phyloP scores from a whole-genome alignment of 1,140 invertebrate genomes.

The Brevipalpus yothersi region DNA sequence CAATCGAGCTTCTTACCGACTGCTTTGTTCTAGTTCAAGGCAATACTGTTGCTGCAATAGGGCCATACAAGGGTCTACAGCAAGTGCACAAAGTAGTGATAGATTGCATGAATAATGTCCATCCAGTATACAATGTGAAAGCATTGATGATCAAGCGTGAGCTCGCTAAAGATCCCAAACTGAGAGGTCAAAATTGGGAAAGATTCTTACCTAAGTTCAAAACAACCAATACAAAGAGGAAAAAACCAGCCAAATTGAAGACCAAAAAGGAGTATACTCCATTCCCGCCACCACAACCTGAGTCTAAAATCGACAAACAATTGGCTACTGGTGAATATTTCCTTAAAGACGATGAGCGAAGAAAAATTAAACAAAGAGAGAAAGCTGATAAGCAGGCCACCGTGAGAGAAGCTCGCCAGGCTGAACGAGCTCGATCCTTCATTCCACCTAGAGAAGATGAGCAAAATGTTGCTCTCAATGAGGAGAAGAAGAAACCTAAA shows the following conservation, averaged over 20 bases:
- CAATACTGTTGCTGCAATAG: conserved; percentile 85
- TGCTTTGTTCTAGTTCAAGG: conserved; percentile 95
- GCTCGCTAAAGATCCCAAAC: conserved; percentile 62
- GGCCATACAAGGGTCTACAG: conserved; percentile 76
- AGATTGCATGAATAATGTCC: conserved; percentile 89
- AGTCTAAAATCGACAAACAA: conserved; percentile 49
- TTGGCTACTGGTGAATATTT: conserved; percentile 92
- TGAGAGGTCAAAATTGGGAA: conserved; percentile 90
- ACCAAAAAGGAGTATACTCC: conserved; percentile 71
- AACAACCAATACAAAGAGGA: conserved; percentile 63
- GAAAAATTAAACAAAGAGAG: not conserved
- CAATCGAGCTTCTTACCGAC: conserved; percentile 87
- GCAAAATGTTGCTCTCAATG: not conserved
- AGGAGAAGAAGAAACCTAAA: not conserved
- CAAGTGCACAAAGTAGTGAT: conserved; percentile 76
- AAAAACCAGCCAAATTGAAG: conserved; percentile 52
- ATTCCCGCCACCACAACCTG: conserved; percentile 48
- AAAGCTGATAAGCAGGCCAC: not conserved
- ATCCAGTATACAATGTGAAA: conserved; percentile 99
- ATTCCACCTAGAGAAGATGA: not conserved
- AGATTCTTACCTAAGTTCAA: conserved; percentile 88
- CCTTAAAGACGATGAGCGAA: conserved; percentile 54
- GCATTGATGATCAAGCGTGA: conserved; percentile 92
- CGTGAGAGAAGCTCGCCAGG: not conserved
- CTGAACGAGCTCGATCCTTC: not conserved